phyloP scores from a whole-genome alignment of 2,888 invertebrate species.

The Trissoscelio sp. region DNA sequence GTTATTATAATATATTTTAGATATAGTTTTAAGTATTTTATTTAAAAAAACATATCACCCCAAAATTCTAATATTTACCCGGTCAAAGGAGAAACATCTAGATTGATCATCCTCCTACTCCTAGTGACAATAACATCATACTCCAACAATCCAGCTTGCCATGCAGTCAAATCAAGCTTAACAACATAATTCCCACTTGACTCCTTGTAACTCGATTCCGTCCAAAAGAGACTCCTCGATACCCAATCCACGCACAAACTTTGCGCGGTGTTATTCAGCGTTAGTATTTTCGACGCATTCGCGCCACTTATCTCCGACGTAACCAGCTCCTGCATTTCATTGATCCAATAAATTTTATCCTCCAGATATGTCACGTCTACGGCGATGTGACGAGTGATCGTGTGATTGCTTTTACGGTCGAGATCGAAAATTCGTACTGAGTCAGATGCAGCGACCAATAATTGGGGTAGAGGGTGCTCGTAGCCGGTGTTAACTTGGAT shows the following conservation, averaged over 20 bases:
- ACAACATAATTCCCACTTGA: constrained; percentile 85
- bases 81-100: constrained; percentile 91
- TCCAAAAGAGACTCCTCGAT: constrained; percentile 92
- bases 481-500: constrained; percentile 88
- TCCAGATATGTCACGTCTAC: constrained; percentile 89
- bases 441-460: constrained; percentile 90
- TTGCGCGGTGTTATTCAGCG: constrained; percentile 85
- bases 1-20: no score
- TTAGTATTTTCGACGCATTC: constrained; percentile 85
- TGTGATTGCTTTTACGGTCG: constrained; percentile 87
- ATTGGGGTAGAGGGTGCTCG: constrained; percentile 91
- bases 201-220: constrained; percentile 86
- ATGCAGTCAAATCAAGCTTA: constrained; percentile 86
- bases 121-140: constrained; percentile 85
- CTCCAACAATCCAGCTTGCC: constrained; percentile 84
- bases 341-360: constrained; percentile 92
- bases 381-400: constrained; percentile 88
- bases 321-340: constrained; percentile 89
- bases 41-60: no score
- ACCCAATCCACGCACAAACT: constrained; percentile 95
- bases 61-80: no score
- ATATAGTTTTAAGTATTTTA: no score
- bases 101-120: constrained; percentile 86
- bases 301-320: constrained; percentile 86
- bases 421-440: constrained; percentile 90